phyloP scores from a whole-genome alignment of 1,140 invertebrate species.

The Metaphire vulgaris region DNA sequence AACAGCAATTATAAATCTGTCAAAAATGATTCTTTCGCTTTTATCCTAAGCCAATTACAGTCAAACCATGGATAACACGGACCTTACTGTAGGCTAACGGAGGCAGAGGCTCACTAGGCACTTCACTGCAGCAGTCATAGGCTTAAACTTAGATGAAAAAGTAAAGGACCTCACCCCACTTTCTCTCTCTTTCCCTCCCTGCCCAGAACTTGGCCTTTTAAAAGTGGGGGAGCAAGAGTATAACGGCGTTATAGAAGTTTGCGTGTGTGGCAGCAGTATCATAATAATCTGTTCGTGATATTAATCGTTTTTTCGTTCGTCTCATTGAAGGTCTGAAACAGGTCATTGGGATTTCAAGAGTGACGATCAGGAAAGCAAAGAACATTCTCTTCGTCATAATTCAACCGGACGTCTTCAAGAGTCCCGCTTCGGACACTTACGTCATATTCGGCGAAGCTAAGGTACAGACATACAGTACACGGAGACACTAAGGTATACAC shows the following conservation, averaged over 20 bases:
- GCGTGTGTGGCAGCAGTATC: neutral
- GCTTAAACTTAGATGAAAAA: neutral
- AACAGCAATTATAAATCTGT: neutral
- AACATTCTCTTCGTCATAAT: constrained; percentile 99
- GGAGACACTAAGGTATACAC: too few species aligned
- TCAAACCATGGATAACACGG: too few species aligned
- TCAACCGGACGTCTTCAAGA: constrained; percentile 98
- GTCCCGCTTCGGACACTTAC: constrained; percentile 97
- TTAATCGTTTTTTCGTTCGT: neutral
- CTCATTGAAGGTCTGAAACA: constrained; percentile 52
- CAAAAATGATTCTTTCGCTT: neutral
- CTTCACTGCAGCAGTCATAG: too few species aligned
- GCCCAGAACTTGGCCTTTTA: too few species aligned
- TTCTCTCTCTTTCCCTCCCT: neutral
- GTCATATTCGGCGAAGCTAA: constrained; percentile 99
- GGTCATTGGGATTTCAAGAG: constrained; percentile 89
- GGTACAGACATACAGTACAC: too few species aligned
- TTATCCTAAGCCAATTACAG: neutral
- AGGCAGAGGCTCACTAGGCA: too few species aligned
- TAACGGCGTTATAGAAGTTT: neutral
- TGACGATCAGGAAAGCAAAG: constrained; percentile 97
- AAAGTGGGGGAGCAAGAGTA: too few species aligned
- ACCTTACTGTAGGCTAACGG: too few species aligned
- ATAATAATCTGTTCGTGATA: neutral
- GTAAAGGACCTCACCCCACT: neutral